Evolutionary conservation across 2,113 vertebrate species (phyloP).

Genomic region (Bambusicola thoracicus): DNA sequence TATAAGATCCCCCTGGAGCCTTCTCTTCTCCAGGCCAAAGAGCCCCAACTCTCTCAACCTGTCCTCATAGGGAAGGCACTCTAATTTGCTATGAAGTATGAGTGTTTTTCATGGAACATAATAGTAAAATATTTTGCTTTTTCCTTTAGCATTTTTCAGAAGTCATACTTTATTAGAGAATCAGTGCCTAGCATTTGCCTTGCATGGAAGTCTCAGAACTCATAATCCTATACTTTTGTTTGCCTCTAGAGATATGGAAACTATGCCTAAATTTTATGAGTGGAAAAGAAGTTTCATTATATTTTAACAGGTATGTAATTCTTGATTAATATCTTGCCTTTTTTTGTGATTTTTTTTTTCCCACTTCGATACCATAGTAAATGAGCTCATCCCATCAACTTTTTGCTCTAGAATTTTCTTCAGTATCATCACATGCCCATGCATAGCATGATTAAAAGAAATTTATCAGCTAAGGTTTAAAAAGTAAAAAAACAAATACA

Average conservation of each 20-base stretch:
- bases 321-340: accelerated
- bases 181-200: background rate
- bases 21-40: no score
- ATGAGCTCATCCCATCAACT: background rate
- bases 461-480: background rate
- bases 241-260: background rate
- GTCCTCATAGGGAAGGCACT: no score
- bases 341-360: accelerated
- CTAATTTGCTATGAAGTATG: background rate
- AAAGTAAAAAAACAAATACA: background rate
- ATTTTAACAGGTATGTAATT: background rate
- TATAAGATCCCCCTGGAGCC: no score
- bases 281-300: background rate
- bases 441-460: background rate
- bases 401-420: background rate
- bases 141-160: background rate
- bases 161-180: background rate
- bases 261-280: background rate
- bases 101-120: background rate
- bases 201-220: background rate
- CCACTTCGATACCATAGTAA: background rate
- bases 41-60: background rate
- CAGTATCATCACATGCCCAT: background rate
- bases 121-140: background rate
- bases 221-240: background rate